Evolutionary conservation across 2,888 invertebrate genomes (phyloP).

Genomic region (Isoperla grammatica): DNA sequence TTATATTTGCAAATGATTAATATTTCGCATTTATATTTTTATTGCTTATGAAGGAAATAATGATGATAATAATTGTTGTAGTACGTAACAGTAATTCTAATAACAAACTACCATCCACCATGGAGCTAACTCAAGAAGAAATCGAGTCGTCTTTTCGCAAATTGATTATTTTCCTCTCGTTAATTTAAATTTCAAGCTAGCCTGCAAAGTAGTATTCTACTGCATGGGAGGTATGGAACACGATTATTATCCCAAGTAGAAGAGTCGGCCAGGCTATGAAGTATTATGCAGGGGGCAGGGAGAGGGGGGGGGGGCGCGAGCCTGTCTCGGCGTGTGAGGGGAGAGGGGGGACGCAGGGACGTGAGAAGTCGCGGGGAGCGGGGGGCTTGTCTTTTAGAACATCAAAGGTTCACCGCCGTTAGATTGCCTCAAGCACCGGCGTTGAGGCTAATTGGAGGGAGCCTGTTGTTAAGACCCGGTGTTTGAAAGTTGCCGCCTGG

Average conservation of each 20-base stretch:
- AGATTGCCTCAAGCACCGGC: constrained; percentile 7
- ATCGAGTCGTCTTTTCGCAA: neutral
- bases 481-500: constrained; percentile 14
- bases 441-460: constrained; percentile 9
- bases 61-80: too few species aligned
- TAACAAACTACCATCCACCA: too few species aligned
- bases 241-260: neutral
- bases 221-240: constrained; percentile 11
- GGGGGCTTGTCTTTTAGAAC: constrained; percentile 4
- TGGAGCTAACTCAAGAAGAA: too few species aligned
- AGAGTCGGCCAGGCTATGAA: too few species aligned
- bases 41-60: too few species aligned
- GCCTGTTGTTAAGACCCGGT: constrained; percentile 9
- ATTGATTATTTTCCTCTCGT: too few species aligned
- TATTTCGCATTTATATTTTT: too few species aligned
- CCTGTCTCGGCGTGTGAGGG: too few species aligned
- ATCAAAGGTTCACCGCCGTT: constrained; percentile 12
- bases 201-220: neutral
- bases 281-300: too few species aligned
- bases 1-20: too few species aligned
- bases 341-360: neutral
- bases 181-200: constrained; percentile 11
- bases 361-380: constrained; percentile 12
- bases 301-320: too few species aligned
- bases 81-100: too few species aligned